phyloP scores from a whole-genome alignment of 2,113 vertebrate genomes.

The Butastur rufipennis region DNA sequence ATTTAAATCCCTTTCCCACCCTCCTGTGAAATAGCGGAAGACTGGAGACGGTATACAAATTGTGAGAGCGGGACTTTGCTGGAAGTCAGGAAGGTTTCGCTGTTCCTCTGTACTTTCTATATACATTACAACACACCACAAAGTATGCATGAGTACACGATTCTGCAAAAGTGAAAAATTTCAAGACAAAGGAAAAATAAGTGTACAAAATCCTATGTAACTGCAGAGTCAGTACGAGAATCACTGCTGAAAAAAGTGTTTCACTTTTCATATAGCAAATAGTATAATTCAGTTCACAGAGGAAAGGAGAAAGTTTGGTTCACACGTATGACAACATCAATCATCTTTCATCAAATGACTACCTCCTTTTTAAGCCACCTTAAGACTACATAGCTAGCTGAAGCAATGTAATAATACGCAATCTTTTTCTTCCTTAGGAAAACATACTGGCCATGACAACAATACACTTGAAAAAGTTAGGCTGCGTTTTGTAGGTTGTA shows the following conservation, averaged over 20 bases:
- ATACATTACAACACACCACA: background rate
- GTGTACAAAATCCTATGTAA: background rate
- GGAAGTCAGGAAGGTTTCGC: background rate
- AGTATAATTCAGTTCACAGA: background rate
- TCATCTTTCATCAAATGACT: background rate
- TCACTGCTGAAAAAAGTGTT: background rate
- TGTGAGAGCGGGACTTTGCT: background rate
- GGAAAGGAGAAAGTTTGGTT: background rate
- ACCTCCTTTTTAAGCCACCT: background rate
- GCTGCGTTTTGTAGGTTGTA: background rate
- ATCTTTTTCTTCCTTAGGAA: background rate
- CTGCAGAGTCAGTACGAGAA: background rate
- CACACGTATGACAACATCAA: background rate
- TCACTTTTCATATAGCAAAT: background rate
- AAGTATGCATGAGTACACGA: accelerated
- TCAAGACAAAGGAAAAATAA: background rate
- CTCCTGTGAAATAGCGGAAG: background rate
- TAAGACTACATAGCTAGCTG: background rate
- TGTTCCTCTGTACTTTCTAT: background rate
- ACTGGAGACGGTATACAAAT: background rate
- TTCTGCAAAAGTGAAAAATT: background rate
- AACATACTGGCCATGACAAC: background rate
- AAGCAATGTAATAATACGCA: background rate
- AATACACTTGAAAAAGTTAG: background rate
- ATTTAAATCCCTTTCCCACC: background rate